A percentile compares a stretch with the other conserved stretches of the same genome.
Evolutionary conservation across 2,113 vertebrate genomes (phyloP).

Genomic region (Phrynocephalus versicolor): DNA sequence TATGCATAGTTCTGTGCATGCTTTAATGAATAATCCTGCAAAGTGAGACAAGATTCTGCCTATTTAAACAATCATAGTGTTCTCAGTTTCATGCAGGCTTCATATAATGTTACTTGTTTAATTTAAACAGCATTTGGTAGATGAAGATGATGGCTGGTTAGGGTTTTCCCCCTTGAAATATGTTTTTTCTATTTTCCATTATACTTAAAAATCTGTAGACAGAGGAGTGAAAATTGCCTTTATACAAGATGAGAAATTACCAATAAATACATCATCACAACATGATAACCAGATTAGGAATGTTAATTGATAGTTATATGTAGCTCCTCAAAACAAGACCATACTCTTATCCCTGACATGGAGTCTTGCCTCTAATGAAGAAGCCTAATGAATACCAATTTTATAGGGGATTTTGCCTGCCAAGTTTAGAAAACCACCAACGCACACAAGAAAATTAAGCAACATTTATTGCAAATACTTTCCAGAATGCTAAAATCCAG

Average conservation of each 20-base stretch:
- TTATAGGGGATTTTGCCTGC: not conserved
- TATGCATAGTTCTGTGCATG: not conserved
- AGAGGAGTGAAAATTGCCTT: not conserved
- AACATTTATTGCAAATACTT: not conserved
- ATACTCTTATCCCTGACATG: not conserved
- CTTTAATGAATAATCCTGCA: not conserved
- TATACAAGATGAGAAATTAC: not conserved
- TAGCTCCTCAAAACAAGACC: not conserved
- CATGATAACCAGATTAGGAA: not conserved
- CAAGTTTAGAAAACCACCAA: not conserved
- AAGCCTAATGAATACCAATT: not conserved
- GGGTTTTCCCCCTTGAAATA: not conserved
- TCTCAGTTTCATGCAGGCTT: not conserved
- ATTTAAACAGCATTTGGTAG: too few relatives aligned
- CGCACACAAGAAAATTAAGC: too few relatives aligned
- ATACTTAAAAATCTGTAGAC: not conserved
- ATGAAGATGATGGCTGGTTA: not conserved
- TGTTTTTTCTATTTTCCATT: not conserved
- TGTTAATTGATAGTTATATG: not conserved
- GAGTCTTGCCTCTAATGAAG: not conserved
- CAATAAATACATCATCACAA: not conserved
- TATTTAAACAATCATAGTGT: not conserved
- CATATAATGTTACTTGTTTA: not conserved
- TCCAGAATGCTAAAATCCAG: fast-evolving
- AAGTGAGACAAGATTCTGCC: not conserved